These are phyloP conservation scores for Triplophysa rosa DNA, from an alignment of 2,113 vertebrate genomes.

Conservation along the genomic window DNA sequence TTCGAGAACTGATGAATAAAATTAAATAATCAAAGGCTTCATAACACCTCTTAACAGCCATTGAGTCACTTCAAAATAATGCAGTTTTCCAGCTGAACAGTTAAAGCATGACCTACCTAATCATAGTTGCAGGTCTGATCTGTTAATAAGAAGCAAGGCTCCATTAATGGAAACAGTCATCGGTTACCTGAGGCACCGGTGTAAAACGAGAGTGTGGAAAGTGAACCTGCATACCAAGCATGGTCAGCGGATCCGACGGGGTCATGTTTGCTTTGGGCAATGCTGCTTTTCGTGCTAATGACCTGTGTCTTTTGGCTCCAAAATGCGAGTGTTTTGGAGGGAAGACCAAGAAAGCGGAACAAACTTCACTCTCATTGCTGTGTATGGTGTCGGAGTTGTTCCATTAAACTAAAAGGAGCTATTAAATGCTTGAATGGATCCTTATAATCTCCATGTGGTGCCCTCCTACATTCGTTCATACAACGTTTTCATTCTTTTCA, in stretches of 20 bases:
- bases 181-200: constrained; percentile 59
- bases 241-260: constrained; percentile 34
- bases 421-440: constrained; percentile 15
- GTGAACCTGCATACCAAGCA: constrained; percentile 54
- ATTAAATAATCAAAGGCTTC: constrained; percentile 24
- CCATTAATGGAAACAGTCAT: constrained; percentile 54
- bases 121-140: constrained; percentile 31
- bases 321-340: constrained; percentile 40
- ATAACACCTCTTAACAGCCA: constrained; percentile 3
- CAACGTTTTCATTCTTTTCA: not conserved
- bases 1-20: too few species aligned
- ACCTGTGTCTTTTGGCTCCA: constrained; percentile 47
- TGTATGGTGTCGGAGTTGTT: constrained; percentile 24
- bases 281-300: constrained; percentile 35
- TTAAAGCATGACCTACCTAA: constrained; percentile 46
- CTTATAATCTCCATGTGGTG: not conserved
- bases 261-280: constrained; percentile 50
- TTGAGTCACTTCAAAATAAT: constrained; percentile 37
- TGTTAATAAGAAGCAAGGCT: constrained; percentile 64
- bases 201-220: constrained; percentile 57
- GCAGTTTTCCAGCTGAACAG: constrained; percentile 32
- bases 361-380: constrained; percentile 26
- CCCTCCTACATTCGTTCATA: not conserved
- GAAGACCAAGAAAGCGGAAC: constrained; percentile 33
- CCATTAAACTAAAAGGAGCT: constrained; percentile 23